Conservation (phyloP, 2,888 invertebrate species). For the Sarcophaga carnaria region DNA sequence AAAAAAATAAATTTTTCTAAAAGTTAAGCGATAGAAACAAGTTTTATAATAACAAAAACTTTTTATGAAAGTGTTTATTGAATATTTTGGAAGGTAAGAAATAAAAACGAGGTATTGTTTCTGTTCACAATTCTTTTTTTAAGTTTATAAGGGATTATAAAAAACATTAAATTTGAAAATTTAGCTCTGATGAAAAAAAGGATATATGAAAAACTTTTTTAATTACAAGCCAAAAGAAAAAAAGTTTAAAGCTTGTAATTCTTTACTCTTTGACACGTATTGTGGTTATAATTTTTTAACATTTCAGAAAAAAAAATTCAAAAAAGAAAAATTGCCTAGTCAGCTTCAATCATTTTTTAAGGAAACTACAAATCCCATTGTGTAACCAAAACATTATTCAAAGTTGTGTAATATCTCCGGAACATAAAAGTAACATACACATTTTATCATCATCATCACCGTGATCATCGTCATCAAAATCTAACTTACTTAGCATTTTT, state of each 20-base stretch:
- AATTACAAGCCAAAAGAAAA: too few species aligned
- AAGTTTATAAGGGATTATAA: not conserved
- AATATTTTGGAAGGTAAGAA: too few species aligned
- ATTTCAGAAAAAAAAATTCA: not conserved
- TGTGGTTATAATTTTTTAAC: too few species aligned
- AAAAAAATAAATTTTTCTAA: not conserved
- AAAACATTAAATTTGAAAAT: too few species aligned
- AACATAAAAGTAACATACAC: not conserved
- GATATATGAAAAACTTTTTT: too few species aligned
- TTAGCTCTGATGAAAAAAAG: too few species aligned
- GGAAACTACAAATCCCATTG: not conserved
- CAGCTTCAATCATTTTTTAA: not conserved
- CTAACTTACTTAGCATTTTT: slow-evolving; percentile 65
- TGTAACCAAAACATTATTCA: not conserved
- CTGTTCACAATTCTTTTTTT: not conserved
- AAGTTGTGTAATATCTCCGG: not conserved
- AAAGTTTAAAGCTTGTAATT: too few species aligned
- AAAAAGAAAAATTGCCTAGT: not conserved
- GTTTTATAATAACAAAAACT: not conserved
- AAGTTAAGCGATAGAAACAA: not conserved
- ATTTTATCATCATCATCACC: not conserved
- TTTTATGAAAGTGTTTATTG: too few species aligned
- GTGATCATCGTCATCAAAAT: slow-evolving; percentile 54
- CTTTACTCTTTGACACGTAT: too few species aligned
- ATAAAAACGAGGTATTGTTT: not conserved